Base-by-base conservation (phyloP, 2,888 invertebrate species). In the Tetragonula carbonaria region DNA sequence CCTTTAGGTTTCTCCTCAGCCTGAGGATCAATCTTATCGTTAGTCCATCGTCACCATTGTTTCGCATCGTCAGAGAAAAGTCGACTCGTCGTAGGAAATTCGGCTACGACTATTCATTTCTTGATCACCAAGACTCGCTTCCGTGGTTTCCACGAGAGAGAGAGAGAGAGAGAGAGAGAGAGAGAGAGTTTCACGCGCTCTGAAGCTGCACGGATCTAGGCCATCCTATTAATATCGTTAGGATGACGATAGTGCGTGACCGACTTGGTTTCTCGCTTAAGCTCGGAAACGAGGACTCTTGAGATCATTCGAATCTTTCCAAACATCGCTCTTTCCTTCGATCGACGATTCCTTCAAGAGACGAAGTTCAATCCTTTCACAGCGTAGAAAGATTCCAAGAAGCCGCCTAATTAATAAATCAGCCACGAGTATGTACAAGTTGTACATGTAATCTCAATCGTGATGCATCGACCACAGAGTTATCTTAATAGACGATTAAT, bases 151-250 rank as follows among this genome's bases (percentile, higher is more conserved):
- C 38, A 8, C 55, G 45, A 53, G 66, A n/a, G 21, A 23, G 23
- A 23, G 23, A 23, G 23, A 23, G 23, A 23, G 0, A 23, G 23
- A 23, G 28, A 53, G 66, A n/a, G 21, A 62, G 28, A 28, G 28
- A 28, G 28, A 51, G n/a, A 21, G 23, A 71, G 71, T 63, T 62
- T 50, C 53, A 57, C 28, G 51, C 16, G 33, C 50, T n/a, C 18
- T 13, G 65, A 62, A 78, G 59, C 16, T 28, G n/a, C 38, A 65
- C 38, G 59, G 66, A 82, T 70, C 70, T 63, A 65, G 57, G 70
- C 70, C 68, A 65, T 21, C 45, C 70, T 74, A 74, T 82, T 55
- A 78, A 82, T 79, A 74, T 74, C 71, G 45, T 13, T 51, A 53
- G 23, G 62, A 55, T 55, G 33, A 78, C 38, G 23, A 13, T 16